Base-by-base conservation (phyloP, 2,797 vertebrate species). In the Myripristis jacobus region DNA sequence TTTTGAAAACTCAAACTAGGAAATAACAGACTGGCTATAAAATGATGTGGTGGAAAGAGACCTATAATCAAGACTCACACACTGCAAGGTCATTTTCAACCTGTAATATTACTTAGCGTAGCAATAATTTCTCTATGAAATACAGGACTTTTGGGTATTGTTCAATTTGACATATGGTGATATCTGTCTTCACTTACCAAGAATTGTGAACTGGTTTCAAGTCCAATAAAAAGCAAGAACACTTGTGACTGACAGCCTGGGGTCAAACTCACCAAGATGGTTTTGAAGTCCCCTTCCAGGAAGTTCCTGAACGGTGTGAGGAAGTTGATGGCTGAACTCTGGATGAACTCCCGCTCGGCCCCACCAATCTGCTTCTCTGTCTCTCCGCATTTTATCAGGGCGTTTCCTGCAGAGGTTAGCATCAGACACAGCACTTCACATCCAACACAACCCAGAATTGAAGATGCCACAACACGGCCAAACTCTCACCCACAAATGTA, bases 201-300 rank as follows among this genome's bases (percentile, higher is more conserved):
- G 7, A 24, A 31, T 2, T 16, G 18, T 43, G 43, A n/a, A 48
- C 54, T 1, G 36, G 41, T 15, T 62, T 46, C 50, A 53, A 66
- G 34, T 46, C 38, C 18, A 21, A 24, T 3, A 13, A 51, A 36
- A 53, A 56, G 44, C 36, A 2, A 73, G 65, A 58, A 9, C n/a
- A 22, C 66, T 47, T 1, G 2, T 10, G 38, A 56, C 1, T 1
- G 13, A 25, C 0, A 7, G n/a, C n/a, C 13, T 7, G 13, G 10
- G 2, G 51, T 8, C 54, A 7, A 57, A 84, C 96, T 98, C 91
- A 99, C 98, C 94, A 96, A 91, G 89, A 99, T 98, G 76, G 98
- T 99, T 95, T 98, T 99, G 83, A 98, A 99, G 90, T 99, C 98
- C 31, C 97, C 98, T 91, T 99, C 98, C 59, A 99, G 94, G 80